These are phyloP conservation scores for Germaria angustata DNA, from an alignment of 2,888 invertebrate species.

Conservation along the genomic window DNA sequence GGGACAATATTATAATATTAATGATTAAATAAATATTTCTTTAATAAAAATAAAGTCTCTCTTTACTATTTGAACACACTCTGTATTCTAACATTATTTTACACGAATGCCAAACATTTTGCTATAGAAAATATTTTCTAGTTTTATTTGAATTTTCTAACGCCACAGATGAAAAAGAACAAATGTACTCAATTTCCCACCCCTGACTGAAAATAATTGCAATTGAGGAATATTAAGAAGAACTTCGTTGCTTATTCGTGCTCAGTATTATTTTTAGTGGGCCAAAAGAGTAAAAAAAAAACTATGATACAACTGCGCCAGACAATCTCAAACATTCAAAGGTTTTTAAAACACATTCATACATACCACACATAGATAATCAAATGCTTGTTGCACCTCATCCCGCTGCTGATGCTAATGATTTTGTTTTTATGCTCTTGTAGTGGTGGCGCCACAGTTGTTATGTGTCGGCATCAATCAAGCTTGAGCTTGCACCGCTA, in stretches of 20 bases:
- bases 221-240: slow-evolving; percentile 33
- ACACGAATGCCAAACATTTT: no score
- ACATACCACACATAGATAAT: not conserved
- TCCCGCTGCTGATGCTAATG: not conserved
- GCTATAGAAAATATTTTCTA: no score
- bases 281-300: slow-evolving; percentile 45
- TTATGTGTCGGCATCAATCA: slow-evolving; percentile 65
- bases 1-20: no score
- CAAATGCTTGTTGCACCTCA: slow-evolving; percentile 5
- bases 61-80: no score
- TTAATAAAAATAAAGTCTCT: no score
- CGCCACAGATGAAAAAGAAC: no score
- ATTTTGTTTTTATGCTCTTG: slow-evolving; percentile 21
- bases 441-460: slow-evolving; percentile 65
- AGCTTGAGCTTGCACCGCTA: slow-evolving; percentile 62
- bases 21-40: no score
- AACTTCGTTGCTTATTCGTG: slow-evolving; percentile 3
- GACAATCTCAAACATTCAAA: slow-evolving; percentile 7
- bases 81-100: no score
- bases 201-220: not conserved
- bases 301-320: not conserved
- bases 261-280: slow-evolving; percentile 3
- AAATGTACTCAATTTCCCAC: not conserved
- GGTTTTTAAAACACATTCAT: not conserved
- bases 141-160: no score